Percentiles rank a stretch among this genome's conserved stretches.
Conservation (phyloP, 2,888 invertebrate species). For the Lysandra bellargus region DNA sequence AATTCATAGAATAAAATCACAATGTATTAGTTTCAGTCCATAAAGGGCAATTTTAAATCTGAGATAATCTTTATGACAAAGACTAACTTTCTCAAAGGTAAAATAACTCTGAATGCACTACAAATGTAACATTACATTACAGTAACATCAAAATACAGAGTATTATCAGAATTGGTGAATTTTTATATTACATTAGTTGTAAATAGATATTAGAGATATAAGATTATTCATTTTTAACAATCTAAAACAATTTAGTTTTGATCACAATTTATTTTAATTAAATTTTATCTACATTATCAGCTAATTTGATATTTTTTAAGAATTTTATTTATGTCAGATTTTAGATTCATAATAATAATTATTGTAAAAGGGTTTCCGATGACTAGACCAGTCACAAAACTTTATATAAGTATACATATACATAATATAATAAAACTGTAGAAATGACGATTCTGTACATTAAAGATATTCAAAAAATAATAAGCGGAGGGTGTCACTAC, state of each 20-base stretch:
- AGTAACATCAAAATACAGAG: conserved; percentile 58
- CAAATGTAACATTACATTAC: conserved; percentile 50
- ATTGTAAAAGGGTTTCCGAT: no score
- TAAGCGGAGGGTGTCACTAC: no score
- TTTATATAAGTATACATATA: no score
- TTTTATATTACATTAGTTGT: conserved; percentile 22
- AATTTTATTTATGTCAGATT: neutral
- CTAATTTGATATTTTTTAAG: neutral
- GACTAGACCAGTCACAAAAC: no score
- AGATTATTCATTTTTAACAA: neutral
- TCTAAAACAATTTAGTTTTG: conserved; percentile 11
- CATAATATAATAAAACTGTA: no score
- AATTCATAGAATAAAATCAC: conserved; percentile 76
- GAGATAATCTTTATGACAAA: neutral
- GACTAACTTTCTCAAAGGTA: neutral
- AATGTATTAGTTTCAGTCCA: conserved; percentile 62
- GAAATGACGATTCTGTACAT: no score
- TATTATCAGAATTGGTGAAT: conserved; percentile 53
- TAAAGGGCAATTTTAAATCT: conserved; percentile 34
- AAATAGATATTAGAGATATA: conserved; percentile 23
- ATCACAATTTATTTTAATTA: conserved; percentile 9
- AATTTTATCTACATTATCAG: neutral
- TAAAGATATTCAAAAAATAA: no score
- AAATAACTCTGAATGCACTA: neutral
- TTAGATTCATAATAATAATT: no score